A percentile compares a stretch with the other conserved stretches of the same genome.
Conservation (phyloP, 2,797 vertebrate genomes). For the Pristis pectinata region DNA sequence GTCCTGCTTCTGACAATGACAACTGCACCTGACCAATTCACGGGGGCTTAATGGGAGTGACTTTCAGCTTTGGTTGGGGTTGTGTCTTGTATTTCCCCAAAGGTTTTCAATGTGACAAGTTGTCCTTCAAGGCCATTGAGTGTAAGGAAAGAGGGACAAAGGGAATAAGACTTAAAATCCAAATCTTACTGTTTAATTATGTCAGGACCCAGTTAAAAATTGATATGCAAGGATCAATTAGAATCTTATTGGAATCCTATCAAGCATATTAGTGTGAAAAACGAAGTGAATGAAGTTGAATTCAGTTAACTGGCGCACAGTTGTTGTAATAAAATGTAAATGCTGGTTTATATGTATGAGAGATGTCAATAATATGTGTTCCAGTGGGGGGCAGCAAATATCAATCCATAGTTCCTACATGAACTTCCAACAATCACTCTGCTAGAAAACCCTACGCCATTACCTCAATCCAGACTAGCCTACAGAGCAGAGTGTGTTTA, state of each 20-base stretch:
- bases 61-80: neutral
- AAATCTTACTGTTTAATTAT: neutral
- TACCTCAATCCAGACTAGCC: neutral
- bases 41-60: neutral
- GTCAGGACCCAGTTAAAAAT: neutral
- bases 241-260: neutral
- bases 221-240: neutral
- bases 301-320: too few species aligned
- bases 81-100: neutral
- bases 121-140: neutral
- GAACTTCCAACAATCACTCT: neutral
- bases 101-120: neutral
- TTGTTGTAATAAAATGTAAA: neutral
- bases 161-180: neutral
- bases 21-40: neutral
- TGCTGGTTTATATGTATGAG: neutral
- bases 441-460: neutral
- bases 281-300: neutral
- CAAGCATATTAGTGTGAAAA: neutral
- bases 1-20: neutral
- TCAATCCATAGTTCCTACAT: neutral
- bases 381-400: constrained; percentile 35
- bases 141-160: neutral
- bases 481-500: neutral
- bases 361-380: neutral